Base-by-base conservation (phyloP, 2,888 invertebrate genomes). In the Ectemnius lituratus region DNA sequence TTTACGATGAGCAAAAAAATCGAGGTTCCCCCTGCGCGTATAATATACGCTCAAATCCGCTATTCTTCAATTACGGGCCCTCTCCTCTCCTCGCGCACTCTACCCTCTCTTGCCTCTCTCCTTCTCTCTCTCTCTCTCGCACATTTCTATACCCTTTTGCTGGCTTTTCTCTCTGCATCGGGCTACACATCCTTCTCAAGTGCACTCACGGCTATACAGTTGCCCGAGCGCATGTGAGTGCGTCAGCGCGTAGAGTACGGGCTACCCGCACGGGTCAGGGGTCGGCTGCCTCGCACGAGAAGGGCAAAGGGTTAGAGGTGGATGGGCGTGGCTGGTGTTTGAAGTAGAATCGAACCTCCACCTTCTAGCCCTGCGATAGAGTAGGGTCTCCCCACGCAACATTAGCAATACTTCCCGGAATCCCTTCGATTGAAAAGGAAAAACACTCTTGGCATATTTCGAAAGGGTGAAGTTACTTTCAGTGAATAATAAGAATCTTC, bases 261-360 rank as follows among this genome's bases (percentile, higher is more conserved):
- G 87, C 86, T 87, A 85, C 84, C 78, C 80, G 80, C 69, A 67
- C 64, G 75, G 86, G 83, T 86, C 84, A 78, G 73, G 82, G 87
- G 86, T 88, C 88, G 78, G 80, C 73, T 83, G 78, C 71, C 86
- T 76, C 77, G 81, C 79, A 81, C 73, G 81, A 80, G 82, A 80
- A 84, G 83, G 80, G 82, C 80, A 79, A 82, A 81, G 78, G 84
- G 81, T 73, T 76, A 81, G 78, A 81, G 79, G 82, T 76, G 78
- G 78, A 88, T 87, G 86, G 88, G 88, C 87, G 87, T 87, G 82
- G 86, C 81, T 86, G 81, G 81, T 85, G 85, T 88, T 87, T 87
- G 87, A 87, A 86, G 86, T 87, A 87, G 86, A 86, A 86, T 84
- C 87, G 80, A 83, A 77, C 85, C 85, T 86, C 85, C 85, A 83